Evolutionary conservation across 2,888 invertebrate species (phyloP), one percentile per base, ranked within the genome.

Genomic region (Chironomus tentans): DNA sequence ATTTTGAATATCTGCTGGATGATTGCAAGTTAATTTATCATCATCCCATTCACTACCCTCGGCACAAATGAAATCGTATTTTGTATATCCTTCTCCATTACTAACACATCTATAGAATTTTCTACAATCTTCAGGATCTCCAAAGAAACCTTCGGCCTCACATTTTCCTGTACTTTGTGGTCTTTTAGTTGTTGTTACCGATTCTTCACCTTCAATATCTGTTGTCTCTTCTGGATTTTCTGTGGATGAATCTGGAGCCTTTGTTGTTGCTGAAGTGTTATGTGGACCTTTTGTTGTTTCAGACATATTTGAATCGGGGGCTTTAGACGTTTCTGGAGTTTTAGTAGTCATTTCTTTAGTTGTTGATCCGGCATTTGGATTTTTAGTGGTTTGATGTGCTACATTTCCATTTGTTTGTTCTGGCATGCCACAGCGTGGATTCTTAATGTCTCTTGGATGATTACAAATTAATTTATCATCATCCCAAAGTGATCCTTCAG

Each of bases 11-110:
- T 82, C 82, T 77, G 82, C 83, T 6, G 84, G 83, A 80, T 87
- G 85, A 80, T 88, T 88, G 79, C 89, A 91, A 0, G 87, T 87
- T 79, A 87, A 86, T 74, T 87, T 83, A n/a, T 85, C 85, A 80
- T 87, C 86, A 79, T 90, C 89, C 90, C 91, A 91, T 13, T 87
- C 87, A 0, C 91, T 91, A 47, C 89, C 90, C 76, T 87, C 86
- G 0, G 88, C 88, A 79, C 91, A 91, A 71, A 84, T 82, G 79
- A 90, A 91, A 70, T 89, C 88, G 79, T 87, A 87, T 79, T 86
- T 87, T 1, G 82, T 85, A 76, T 82, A 86, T 22, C 84, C 84
- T 38, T 84, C 84, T 18, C 84, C 87, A 77, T 85, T 84, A 70
- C 82, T 81, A 0, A 88, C 88, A 47, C 89, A 89, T 68, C 88